Evolutionary conservation across 2,797 vertebrate genomes (phyloP), one percentile per base, ranked within the genome.

Genomic region (Urocyon cinereoargenteus): DNA sequence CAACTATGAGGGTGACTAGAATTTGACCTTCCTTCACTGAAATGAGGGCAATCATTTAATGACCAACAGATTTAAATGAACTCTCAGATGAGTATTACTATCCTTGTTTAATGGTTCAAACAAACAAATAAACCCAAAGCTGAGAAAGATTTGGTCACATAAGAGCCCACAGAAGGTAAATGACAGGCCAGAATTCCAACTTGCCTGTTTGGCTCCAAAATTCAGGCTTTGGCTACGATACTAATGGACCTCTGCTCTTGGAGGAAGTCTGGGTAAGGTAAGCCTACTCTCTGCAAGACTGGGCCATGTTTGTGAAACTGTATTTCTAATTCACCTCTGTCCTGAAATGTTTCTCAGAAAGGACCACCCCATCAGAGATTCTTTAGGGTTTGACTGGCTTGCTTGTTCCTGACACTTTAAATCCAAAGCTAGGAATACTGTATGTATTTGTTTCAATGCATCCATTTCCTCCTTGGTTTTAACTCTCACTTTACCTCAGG

Each of bases 281-380:
- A 95, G 51, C 22, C 26, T 68, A 45, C 12, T 87, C 21, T 70
- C 64, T 62, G 49, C 3, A 66, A 79, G 26, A 85, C n/a, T 7
- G 28, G n/a, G 12, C 19, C 22, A 15, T 64, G 21, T 78, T 92
- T 92, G 40, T 89, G n/a, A 94, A 92, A 85, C 31, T 22, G 19
- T 70, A 53, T 95, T 95, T 91, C 72, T 40, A 77, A 68, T 81
- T 66, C 82, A 96, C 28, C 11, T 62, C 59, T 57, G 45, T 78
- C 73, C n/a, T 31, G 11, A 85, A 72, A 12, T 82, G 12, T 92
- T 79, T 90, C 81, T 95, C 85, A 72, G 75, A 68, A 94, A 93
- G 16, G 14, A 82, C 3, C 11, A 34, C 21, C 10, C 19, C 18
- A 16, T 8, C 22, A 31, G 40, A 6, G 34, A 82, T 62, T 86